phyloP scores from a whole-genome alignment of 2,797 vertebrate genomes.

The Brachymystax lenok region DNA sequence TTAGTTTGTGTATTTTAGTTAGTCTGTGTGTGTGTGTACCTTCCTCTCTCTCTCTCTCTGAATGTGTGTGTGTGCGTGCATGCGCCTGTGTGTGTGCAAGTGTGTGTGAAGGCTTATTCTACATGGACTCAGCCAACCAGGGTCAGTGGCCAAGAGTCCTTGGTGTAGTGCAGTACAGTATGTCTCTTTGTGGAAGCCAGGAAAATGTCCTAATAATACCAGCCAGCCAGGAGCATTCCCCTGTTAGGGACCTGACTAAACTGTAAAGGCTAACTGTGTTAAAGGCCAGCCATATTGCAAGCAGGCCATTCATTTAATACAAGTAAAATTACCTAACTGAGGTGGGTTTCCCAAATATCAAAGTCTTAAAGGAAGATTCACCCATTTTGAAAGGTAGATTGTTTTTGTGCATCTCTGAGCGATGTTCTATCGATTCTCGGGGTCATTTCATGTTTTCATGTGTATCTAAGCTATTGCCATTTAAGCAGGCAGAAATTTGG shows the following conservation, averaged over 20 bases:
- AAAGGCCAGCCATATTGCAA: neutral
- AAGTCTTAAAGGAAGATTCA: too few species aligned
- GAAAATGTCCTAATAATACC: constrained; percentile 24
- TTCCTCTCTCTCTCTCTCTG: neutral
- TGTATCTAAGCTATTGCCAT: too few species aligned
- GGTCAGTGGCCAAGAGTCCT: neutral
- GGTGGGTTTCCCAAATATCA: neutral
- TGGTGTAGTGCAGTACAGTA: constrained; percentile 19
- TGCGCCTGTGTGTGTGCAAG: neutral
- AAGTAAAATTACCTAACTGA: neutral
- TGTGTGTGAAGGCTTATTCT: neutral
- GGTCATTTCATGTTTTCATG: too few species aligned
- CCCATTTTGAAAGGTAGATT: too few species aligned
- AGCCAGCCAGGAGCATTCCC: neutral
- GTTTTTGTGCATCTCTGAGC: too few species aligned
- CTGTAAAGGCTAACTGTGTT: neutral
- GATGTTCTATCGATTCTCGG: too few species aligned
- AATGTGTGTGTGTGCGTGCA: neutral
- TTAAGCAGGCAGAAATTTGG: too few species aligned
- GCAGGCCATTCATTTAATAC: neutral
- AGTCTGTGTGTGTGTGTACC: neutral
- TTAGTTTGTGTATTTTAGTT: neutral
- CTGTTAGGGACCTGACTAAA: neutral
- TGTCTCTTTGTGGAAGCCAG: constrained; percentile 25
- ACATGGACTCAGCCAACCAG: neutral